Evolutionary conservation across 2,888 invertebrate species (phyloP), one percentile per base, ranked within the genome.

Genomic region (Epirrhoe alternata): DNA sequence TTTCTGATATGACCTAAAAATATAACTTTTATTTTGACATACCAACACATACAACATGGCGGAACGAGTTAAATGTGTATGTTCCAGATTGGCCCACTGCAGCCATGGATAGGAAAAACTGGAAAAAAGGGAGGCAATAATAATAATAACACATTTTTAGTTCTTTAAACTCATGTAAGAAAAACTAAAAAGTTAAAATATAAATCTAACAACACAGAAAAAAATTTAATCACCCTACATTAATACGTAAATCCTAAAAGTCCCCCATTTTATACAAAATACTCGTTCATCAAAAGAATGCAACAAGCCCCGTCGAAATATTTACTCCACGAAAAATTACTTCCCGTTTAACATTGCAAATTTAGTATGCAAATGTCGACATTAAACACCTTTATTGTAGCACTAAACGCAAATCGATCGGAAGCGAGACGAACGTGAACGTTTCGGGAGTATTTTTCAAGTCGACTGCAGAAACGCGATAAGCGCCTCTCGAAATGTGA

Each of bases 341-440:
- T 77, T 82, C 75, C 75, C 81, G 77, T 79, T 81, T 75, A 78
- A 77, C 80, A 78, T 76, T 76, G 77, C 74, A 82, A 86, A 86
- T 86, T 86, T 80, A 78, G 81, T 82, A 89, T 88, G 87, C 85
- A 88, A 88, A 89, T 88, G 79, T 75, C 75, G 79, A 80, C 86
- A 86, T 87, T 89, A 88, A 86, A 87, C 84, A 89, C 85, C 86
- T 86, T 89, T 85, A 88, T 84, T 86, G 84, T 84, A 82, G 86
- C 83, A 87, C 87, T 90, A 89, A 90, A 85, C 85, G 84, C 80
- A 89, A 91, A 92, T 92, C 90, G 90, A 89, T 92, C 82, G 91
- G 88, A 91, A 90, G 78, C 81, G 86, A 83, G 78, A 79, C 85
- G 79, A 67, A 79, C 85, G 81, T 79, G 82, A 84, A 80, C 82